Evolutionary conservation across 2,797 vertebrate genomes (phyloP), one percentile per base, ranked within the genome.

Genomic region (Telmatherina bonti): DNA sequence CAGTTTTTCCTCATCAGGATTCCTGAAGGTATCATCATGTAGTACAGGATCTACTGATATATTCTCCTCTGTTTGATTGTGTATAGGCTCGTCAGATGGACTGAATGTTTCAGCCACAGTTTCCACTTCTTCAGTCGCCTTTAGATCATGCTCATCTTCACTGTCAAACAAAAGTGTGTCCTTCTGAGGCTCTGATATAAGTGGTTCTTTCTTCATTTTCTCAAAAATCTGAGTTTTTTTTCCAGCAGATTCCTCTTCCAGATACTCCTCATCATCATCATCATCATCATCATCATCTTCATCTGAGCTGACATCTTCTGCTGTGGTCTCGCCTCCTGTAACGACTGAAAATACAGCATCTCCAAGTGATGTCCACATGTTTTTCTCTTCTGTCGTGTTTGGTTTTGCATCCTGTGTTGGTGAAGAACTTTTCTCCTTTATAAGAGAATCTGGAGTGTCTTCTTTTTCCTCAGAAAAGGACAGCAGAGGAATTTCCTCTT

Each of bases 321-420:
- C 22, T 0, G 9, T 88, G 7, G 58, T 86, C 78, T 93, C 83
- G 30, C 84, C 92, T 7, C 90, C 93, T 13, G 87, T 91, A 43
- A 95, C 92, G 38, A 90, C 85, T n/a, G 94, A 92, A 84, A 94
- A 91, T 63, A 92, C 76, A 0, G 84, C 85, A 72, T 94, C 94
- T 35, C 93, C 93, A 54, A 91, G 45, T 41, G 88, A 61, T 7
- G 92, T 87, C 56, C 89, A 84, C 57, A 85, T 24, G 69, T 86
- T 86, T 67, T 87, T 90, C 24, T 88, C 30, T 0, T 82, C 75
- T 15, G 82, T 70, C 15, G 61, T 76, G 79, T 91, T 83, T 74
- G 78, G 73, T 27, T 79, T 33, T 18, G 87, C 62, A 1, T 82
- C 60, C 1, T 61, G 63, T 24, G 38, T 29, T 58, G 69, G 9